Conservation (phyloP, 2,888 invertebrate genomes). For the Lasioglossum vierecki region DNA sequence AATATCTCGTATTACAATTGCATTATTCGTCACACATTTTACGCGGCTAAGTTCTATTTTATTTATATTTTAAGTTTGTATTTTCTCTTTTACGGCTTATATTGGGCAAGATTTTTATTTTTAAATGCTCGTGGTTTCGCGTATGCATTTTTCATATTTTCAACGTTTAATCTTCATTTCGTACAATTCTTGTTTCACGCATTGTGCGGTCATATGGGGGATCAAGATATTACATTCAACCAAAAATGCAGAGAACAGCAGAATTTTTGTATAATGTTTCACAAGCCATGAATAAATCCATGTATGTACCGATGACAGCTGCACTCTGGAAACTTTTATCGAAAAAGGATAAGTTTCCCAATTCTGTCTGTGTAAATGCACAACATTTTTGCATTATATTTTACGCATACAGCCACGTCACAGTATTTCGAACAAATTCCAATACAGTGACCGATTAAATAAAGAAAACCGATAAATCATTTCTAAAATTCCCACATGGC, state of each 20-base stretch:
- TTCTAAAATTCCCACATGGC: neutral
- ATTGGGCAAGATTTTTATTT: neutral
- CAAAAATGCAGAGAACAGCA: neutral
- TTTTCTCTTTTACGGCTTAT: neutral
- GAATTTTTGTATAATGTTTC: neutral
- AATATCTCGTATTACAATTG: too few relatives aligned
- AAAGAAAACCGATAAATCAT: neutral
- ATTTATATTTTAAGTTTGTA: too few relatives aligned
- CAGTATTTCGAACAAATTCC: neutral
- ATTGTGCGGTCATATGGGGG: neutral
- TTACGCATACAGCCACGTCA: neutral
- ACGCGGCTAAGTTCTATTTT: too few relatives aligned
- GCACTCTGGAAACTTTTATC: conserved; percentile 5
- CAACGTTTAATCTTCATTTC: neutral
- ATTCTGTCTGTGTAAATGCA: too few relatives aligned
- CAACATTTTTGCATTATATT: neutral
- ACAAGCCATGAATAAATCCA: neutral
- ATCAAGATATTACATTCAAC: neutral
- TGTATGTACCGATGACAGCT: conserved; percentile 5
- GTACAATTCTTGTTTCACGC: neutral
- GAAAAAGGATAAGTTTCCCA: neutral
- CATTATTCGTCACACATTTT: too few relatives aligned
- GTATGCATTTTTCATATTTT: neutral
- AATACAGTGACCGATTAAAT: neutral
- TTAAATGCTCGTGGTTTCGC: neutral